Conservation (phyloP, 2,888 invertebrate genomes). For the Tenthredo notha region DNA sequence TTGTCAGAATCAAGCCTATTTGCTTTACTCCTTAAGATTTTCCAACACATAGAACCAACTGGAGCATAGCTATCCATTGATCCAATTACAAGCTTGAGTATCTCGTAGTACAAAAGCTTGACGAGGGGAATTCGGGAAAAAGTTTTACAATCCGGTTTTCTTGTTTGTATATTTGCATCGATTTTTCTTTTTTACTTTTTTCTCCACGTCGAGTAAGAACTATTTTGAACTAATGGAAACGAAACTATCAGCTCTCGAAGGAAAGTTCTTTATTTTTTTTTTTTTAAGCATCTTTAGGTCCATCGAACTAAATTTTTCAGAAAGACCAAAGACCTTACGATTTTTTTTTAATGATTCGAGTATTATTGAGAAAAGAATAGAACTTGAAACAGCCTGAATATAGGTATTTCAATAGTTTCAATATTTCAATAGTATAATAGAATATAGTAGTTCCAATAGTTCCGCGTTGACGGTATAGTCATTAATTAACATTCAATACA, state of each 20-base stretch:
- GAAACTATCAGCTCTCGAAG: not conserved
- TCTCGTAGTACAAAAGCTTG: not conserved
- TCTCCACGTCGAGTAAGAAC: not conserved
- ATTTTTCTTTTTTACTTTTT: not conserved
- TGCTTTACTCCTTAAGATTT: not conserved
- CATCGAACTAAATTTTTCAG: not conserved
- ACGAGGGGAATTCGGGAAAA: not conserved
- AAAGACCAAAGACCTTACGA: not conserved
- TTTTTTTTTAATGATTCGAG: not conserved
- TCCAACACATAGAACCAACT: not conserved
- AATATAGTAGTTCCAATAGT: too few species aligned
- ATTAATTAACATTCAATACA: not conserved
- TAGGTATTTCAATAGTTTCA: not conserved
- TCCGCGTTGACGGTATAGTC: not conserved
- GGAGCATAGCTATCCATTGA: conserved; percentile 3
- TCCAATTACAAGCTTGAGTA: conserved; percentile 5
- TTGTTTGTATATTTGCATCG: not conserved
- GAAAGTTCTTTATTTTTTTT: too few species aligned
- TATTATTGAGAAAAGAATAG: not conserved
- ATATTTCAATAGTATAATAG: too few species aligned
- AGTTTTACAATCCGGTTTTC: not conserved
- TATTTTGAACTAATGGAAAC: not conserved
- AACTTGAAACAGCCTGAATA: not conserved
- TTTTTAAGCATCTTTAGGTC: too few species aligned
- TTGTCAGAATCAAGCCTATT: not conserved